These are phyloP conservation scores for Drosophila setifemur DNA, from an alignment of 1,140 invertebrate species.

Conservation along the genomic window DNA sequence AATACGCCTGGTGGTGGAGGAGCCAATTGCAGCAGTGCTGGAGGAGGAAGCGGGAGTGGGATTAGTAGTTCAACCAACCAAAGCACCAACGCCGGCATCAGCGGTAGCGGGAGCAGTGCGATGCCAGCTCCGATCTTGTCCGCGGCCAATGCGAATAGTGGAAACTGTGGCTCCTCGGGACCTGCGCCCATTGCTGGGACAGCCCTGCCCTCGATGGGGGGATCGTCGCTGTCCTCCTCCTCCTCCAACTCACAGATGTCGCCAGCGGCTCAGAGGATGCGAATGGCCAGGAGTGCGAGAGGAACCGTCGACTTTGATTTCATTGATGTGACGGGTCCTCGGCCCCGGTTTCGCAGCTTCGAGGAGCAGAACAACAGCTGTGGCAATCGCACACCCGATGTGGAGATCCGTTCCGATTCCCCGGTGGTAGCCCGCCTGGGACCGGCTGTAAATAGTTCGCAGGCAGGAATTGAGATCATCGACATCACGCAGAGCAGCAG, in stretches of 20 bases:
- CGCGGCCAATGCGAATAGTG: slow-evolving; percentile 32
- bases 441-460: slow-evolving; percentile 49
- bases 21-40: slow-evolving; percentile 18
- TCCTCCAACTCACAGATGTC: slow-evolving; percentile 40
- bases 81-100: slow-evolving; percentile 26
- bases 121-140: slow-evolving; percentile 65
- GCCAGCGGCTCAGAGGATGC: slow-evolving; percentile 77
- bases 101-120: slow-evolving; percentile 30
- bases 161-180: background rate
- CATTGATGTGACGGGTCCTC: slow-evolving; percentile 66
- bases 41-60: slow-evolving; percentile 22
- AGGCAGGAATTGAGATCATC: too few species aligned
- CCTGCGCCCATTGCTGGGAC: slow-evolving; percentile 6
- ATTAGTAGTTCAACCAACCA: slow-evolving; percentile 17
- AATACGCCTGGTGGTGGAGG: slow-evolving; percentile 43
- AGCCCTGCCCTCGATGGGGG: slow-evolving; percentile 34
- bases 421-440: slow-evolving; percentile 71
- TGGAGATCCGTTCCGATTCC: slow-evolving; percentile 76
- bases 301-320: slow-evolving; percentile 75
- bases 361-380: slow-evolving; percentile 84
- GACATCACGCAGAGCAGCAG: too few species aligned
- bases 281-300: slow-evolving; percentile 75
- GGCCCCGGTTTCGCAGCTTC: slow-evolving; percentile 84
- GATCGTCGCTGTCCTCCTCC: background rate
- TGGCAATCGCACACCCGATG: slow-evolving; percentile 83